Base-by-base conservation (phyloP, 2,113 vertebrate species). In the Mustelus asterias region DNA sequence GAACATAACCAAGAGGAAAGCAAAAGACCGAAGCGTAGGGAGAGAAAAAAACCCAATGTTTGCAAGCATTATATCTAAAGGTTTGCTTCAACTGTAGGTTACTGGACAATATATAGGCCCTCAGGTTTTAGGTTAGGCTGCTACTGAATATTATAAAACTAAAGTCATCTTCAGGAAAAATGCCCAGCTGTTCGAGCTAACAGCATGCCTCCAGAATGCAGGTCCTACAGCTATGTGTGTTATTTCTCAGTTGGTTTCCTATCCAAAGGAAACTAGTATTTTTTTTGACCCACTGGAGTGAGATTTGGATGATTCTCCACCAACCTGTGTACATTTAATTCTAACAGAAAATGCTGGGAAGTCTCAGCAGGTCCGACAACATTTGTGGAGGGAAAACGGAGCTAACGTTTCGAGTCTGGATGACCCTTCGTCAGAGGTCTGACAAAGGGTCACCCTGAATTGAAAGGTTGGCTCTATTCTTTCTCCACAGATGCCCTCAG, bases 321-420 rank as follows among this genome's bases (percentile, higher is more conserved):
- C 60, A 83, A 95, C 92, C 92, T 96, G 95, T 96, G 96, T 48
- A 76, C 92, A 96, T 96, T 96, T 95, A 96, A 41, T 65, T 76
- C 72, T 20, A 37, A 41, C 48, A 54, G 48, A 54, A 54, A 54
- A 54, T 54, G 48, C 48, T 54, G 48, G 48, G 48, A 54, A 54
- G 48, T 4, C 4, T 54, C 48, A 54, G 48, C 48, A 54, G 48
- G 5, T 54, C 48, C 5, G 48, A 54, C 3, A 3, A 54, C 48
- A 54, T 54, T 54, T 54, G 48, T 54, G 48, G 48, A 54, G 48
- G 48, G 48, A 54, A 54, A 54, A 54, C 5, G 4, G 48, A 54
- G 48, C 48, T 54, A 54, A 54, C 4, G 3, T 54, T 54, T 48
- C 48, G 2, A 54, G 48, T 54, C 48, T 54, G 48, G 48, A 4